Conservation (phyloP, 2,797 vertebrate species). For the Atherinosoma microstoma region DNA sequence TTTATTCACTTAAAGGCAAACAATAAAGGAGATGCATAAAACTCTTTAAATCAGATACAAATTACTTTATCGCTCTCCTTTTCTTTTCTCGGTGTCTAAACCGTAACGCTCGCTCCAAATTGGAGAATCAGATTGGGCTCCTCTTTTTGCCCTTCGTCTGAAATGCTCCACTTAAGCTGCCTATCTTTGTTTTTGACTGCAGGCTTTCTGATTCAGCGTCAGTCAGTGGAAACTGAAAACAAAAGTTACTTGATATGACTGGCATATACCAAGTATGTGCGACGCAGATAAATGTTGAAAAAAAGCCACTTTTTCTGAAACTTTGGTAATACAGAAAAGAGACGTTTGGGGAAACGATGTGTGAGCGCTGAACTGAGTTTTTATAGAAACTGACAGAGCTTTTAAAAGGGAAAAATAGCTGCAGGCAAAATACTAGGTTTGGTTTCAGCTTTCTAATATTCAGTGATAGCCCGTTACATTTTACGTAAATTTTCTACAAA, state of each 20-base stretch:
- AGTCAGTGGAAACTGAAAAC: too few species aligned
- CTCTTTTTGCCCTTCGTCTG: not conserved
- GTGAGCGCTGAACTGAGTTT: not conserved
- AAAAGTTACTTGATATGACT: too few species aligned
- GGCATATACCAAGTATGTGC: too few species aligned
- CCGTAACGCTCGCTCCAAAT: not conserved
- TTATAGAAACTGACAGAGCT: not conserved
- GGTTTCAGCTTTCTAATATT: not conserved
- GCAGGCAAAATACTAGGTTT: not conserved
- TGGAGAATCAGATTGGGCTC: too few species aligned
- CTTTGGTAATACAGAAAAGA: too few species aligned
- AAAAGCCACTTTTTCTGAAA: too few species aligned
- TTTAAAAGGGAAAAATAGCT: not conserved
- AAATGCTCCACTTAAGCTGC: not conserved
- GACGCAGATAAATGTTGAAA: too few species aligned
- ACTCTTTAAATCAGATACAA: constrained; percentile 3
- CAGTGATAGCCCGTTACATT: not conserved
- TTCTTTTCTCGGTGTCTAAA: constrained; percentile 1
- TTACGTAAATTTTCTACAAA: not conserved
- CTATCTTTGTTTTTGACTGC: too few species aligned
- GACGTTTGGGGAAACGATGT: not conserved
- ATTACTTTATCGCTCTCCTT: not conserved
- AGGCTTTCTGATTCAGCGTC: too few species aligned
- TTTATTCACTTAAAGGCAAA: not conserved
- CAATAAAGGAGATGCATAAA: constrained; percentile 3